These are phyloP conservation scores for Chamaetylas fuelleborni DNA, from an alignment of 2,113 vertebrate species.

Conservation along the genomic window DNA sequence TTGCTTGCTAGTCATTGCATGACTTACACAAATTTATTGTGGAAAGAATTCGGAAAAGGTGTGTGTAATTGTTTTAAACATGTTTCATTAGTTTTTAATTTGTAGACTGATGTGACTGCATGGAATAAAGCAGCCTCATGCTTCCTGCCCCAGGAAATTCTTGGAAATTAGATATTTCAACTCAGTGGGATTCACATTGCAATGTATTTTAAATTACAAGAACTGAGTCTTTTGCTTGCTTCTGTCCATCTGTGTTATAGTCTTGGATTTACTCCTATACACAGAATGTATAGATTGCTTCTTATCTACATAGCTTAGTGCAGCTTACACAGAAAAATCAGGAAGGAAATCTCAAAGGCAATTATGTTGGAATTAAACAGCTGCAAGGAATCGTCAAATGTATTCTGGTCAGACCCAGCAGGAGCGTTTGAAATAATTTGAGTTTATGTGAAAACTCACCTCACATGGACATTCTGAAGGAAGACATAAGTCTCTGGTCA, in stretches of 20 bases:
- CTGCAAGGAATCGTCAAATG: background rate
- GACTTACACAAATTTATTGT: background rate
- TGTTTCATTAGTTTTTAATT: slow-evolving; percentile 31
- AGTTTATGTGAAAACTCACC: background rate
- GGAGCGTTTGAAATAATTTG: background rate
- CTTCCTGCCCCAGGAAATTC: slow-evolving; percentile 36
- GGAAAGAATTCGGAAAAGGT: slow-evolving; percentile 30
- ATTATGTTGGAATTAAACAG: slow-evolving; percentile 45
- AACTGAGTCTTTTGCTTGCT: background rate
- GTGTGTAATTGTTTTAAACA: slow-evolving; percentile 34
- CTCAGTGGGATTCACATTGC: slow-evolving; percentile 13
- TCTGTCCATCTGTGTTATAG: slow-evolving; percentile 16
- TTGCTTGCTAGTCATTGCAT: background rate
- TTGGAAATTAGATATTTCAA: slow-evolving; percentile 26
- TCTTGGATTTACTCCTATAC: slow-evolving; percentile 16
- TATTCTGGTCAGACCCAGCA: background rate
- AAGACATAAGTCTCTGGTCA: background rate
- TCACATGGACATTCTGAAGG: background rate
- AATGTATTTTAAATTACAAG: slow-evolving; percentile 50
- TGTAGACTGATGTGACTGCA: background rate
- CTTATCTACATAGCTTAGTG: slow-evolving; percentile 31
- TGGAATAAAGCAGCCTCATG: slow-evolving; percentile 8
- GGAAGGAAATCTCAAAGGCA: slow-evolving; percentile 43
- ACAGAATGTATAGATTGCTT: slow-evolving; percentile 11
- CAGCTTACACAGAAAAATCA: slow-evolving; percentile 25